Percentiles rank a stretch among this genome's conserved stretches.
Evolutionary conservation across 2,888 invertebrate species (phyloP).

Genomic region (Eurytoma adleriae): DNA sequence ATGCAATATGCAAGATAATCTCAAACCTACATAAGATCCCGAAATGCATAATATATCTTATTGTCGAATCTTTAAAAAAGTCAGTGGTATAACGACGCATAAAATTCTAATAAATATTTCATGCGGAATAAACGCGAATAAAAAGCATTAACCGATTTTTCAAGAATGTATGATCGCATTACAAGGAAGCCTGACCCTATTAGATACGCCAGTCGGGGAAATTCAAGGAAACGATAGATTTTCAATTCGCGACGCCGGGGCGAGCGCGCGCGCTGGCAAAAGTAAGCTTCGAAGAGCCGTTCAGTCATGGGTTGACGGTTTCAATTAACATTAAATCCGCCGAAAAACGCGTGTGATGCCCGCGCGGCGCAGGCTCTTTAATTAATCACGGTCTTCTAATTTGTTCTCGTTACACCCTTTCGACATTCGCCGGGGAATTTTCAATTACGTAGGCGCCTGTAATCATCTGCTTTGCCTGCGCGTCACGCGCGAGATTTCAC

Average conservation of each 20-base stretch:
- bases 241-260: background rate
- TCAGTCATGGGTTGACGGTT: constrained; percentile 58
- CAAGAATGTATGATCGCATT: background rate
- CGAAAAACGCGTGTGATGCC: constrained; percentile 62
- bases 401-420: constrained; percentile 65
- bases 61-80: no score
- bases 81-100: no score
- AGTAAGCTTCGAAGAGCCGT: constrained; percentile 18
- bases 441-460: constrained; percentile 49
- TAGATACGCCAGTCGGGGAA: background rate
- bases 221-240: constrained; percentile 25
- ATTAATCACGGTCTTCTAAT: constrained; percentile 66
- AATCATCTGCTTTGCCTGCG: constrained; percentile 53
- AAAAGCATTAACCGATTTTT: background rate
- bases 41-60: no score
- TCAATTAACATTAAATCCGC: constrained; percentile 70
- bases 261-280: background rate
- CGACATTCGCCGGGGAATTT: constrained; percentile 49
- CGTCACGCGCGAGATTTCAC: constrained; percentile 51
- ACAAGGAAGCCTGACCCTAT: background rate
- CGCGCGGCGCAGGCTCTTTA: constrained; percentile 58
- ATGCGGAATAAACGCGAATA: no score
- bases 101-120: no score
- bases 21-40: no score
- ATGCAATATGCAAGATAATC: no score